Evolutionary conservation across 2,113 vertebrate species (phyloP), one percentile per base, ranked within the genome.

Genomic region (Gadus macrocephalus): DNA sequence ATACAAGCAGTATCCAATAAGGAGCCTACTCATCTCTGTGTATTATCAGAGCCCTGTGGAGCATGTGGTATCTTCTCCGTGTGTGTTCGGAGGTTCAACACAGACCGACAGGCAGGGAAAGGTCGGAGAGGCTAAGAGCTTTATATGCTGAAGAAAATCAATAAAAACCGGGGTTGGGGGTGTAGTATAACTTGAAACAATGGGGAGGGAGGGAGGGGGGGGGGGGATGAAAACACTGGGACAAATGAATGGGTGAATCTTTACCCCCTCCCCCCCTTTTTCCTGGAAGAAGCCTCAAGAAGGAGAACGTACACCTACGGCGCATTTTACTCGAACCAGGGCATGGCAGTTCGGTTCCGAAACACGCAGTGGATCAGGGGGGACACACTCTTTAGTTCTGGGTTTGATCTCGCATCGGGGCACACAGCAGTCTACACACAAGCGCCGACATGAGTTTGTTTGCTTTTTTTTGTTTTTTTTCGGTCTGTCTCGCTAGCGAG

Each of bases 61-160:
- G 55, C 42, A 49, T 14, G 42, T 58, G n/a, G 9, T 55, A 66
- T 49, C 56, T 68, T 11, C 55, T 79, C 72, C 69, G 60, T 73
- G 2, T 77, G 82, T 79, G 74, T 87, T 87, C 71, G 81, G 67
- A 71, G 69, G 81, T 78, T 14, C 81, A 83, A 86, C 81, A 84
- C 81, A 86, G 67, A 76, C 78, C 72, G 78, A 72, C 68, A 80
- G 89, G 89, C 88, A 87, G 84, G 91, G 91, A 93, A 92, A 93
- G 92, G 92, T 93, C 91, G 91, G 91, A 93, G 91, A 93, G 91
- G 90, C 89, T 85, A 4, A 35, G 31, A 89, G 88, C 91, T 91
- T 91, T 89, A 85, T 83, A 76, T 86, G 83, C 81, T 84, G 81
- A 80, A 78, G 70, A 81, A 83, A 86, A 88, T 71, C 61, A 87